phyloP scores from a whole-genome alignment of 35 echinoderm and acorn worm species.

The Ophiothrix spiculata region DNA sequence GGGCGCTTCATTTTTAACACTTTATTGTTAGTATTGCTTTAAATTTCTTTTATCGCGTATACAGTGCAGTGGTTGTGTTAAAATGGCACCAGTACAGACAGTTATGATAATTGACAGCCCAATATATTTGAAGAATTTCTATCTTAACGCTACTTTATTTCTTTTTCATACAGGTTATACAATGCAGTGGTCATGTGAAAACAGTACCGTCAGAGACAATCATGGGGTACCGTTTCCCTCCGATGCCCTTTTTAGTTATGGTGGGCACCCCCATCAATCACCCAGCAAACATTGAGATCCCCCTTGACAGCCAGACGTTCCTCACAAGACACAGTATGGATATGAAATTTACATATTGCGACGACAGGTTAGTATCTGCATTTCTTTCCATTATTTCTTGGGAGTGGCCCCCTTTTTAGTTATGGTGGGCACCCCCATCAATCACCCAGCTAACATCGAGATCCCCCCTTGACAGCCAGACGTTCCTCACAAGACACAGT shows the following conservation, averaged over 20 bases:
- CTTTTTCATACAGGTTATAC: slow-evolving; percentile 76
- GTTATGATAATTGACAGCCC: too few species aligned
- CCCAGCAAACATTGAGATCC: slow-evolving; percentile 95
- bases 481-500: slow-evolving; percentile 94
- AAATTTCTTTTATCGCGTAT: too few species aligned
- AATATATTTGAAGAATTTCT: too few species aligned
- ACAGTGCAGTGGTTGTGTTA: too few species aligned
- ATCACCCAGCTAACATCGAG: slow-evolving; percentile 97
- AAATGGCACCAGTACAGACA: too few species aligned
- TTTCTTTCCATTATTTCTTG: too few species aligned
- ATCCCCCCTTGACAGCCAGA: slow-evolving; percentile 79
- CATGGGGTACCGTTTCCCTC: slow-evolving; percentile 46
- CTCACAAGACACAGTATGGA: slow-evolving; percentile 97
- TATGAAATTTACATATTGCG: slow-evolving; percentile 99
- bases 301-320: slow-evolving; percentile 86
- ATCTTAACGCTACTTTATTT: too few species aligned
- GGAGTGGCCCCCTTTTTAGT: too few species aligned
- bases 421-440: slow-evolving; percentile 74
- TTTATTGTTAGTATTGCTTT: too few species aligned
- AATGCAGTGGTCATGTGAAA: slow-evolving; percentile 81
- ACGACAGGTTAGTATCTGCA: slow-evolving; percentile 98
- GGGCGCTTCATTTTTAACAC: too few species aligned
- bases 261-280: slow-evolving; percentile 86
- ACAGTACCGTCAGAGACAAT: slow-evolving; percentile 46
- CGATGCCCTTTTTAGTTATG: slow-evolving; percentile 59